phyloP scores from a whole-genome alignment of 2,888 invertebrate genomes.

The Pristionchus fissidentatus region DNA sequence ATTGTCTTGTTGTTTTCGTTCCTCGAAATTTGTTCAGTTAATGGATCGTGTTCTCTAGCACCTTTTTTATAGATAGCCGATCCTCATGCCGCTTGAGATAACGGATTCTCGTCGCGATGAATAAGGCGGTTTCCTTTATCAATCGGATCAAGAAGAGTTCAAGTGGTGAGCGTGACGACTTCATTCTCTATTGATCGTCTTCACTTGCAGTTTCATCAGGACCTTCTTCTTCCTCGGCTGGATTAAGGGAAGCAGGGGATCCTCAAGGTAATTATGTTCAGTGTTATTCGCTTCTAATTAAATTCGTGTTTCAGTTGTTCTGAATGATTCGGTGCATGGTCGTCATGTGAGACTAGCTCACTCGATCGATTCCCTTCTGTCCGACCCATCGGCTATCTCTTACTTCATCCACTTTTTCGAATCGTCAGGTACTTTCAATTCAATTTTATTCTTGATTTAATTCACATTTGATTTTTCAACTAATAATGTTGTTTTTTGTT shows the following conservation, averaged over 20 bases:
- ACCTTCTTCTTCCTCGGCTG: neutral
- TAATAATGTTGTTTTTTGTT: neutral
- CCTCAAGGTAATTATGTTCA: neutral
- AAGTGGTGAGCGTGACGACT: neutral
- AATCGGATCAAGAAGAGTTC: slow-evolving; percentile 27
- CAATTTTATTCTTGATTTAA: no score
- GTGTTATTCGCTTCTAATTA: neutral
- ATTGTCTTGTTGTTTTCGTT: neutral
- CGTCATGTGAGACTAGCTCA: neutral
- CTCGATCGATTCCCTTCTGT: slow-evolving; percentile 6
- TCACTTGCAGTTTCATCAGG: neutral
- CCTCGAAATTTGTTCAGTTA: neutral
- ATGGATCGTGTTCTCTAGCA: neutral
- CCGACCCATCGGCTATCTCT: slow-evolving; percentile 41
- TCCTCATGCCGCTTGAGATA: slow-evolving; percentile 10
- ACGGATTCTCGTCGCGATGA: neutral
- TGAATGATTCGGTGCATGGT: neutral
- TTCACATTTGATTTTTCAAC: neutral
- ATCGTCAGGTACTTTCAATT: neutral
- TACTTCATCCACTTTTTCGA: slow-evolving; percentile 46
- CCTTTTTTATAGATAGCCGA: neutral
- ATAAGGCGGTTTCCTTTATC: slow-evolving; percentile 32
- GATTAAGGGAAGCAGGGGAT: neutral
- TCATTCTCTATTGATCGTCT: neutral
- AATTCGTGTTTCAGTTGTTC: neutral